These are phyloP conservation scores for Andrena marginata DNA, from an alignment of 2,888 invertebrate genomes.

Conservation along the genomic window DNA sequence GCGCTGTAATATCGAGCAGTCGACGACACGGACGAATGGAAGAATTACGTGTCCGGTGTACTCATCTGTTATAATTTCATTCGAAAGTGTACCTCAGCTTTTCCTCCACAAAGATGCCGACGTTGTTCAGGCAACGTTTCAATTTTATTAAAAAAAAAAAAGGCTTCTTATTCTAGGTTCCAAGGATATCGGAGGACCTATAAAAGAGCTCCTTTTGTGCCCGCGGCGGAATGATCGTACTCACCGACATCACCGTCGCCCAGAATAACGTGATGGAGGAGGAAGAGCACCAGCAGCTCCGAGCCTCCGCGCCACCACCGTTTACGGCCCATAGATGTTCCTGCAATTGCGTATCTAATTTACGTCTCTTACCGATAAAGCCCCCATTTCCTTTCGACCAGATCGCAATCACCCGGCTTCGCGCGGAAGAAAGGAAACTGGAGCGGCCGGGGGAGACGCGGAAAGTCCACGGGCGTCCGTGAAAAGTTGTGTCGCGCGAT, in stretches of 20 bases:
- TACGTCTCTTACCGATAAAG: slow-evolving; percentile 14
- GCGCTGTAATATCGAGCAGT: background rate
- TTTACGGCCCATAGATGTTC: slow-evolving; percentile 83
- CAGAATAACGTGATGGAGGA: slow-evolving; percentile 84
- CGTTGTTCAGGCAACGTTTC: background rate
- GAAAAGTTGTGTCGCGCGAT: background rate
- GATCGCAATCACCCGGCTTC: background rate
- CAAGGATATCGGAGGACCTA: slow-evolving; percentile 2
- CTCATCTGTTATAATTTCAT: background rate
- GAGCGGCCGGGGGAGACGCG: no score
- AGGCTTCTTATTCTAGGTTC: background rate
- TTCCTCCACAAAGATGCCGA: background rate
- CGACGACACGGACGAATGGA: background rate
- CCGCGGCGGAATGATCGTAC: slow-evolving; percentile 69
- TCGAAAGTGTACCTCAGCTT: background rate
- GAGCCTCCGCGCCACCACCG: slow-evolving; percentile 80
- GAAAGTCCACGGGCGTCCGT: background rate
- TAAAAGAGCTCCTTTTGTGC: slow-evolving; percentile 10
- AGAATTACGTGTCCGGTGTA: background rate
- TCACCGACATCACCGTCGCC: slow-evolving; percentile 90
- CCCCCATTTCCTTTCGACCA: background rate
- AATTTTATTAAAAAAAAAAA: background rate
- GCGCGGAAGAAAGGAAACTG: background rate
- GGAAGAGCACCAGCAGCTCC: slow-evolving; percentile 80
- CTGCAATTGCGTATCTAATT: slow-evolving; percentile 71